These are phyloP conservation scores for Lepus timidus DNA, from an alignment of 2,113 vertebrate genomes.

Conservation along the genomic window DNA sequence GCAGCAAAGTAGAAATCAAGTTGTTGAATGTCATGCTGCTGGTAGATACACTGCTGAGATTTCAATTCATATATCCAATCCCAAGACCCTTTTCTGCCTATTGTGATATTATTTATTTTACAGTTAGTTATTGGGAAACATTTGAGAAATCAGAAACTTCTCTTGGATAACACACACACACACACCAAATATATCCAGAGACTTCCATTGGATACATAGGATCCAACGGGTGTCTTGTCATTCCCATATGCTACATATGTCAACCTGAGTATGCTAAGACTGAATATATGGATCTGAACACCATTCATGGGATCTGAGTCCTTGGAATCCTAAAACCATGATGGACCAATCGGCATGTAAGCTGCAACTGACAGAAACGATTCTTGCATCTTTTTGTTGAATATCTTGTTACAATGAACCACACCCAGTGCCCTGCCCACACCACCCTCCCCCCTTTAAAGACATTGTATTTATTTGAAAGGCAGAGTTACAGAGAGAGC, in stretches of 20 bases:
- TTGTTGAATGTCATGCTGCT: too few relatives aligned
- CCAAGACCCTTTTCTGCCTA: neutral
- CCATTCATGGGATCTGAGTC: neutral
- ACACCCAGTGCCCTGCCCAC: too few relatives aligned
- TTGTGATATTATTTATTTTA: neutral
- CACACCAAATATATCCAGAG: neutral
- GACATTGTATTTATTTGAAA: too few relatives aligned
- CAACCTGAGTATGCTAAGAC: neutral
- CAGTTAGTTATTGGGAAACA: neutral
- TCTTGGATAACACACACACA: neutral
- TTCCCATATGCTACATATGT: neutral
- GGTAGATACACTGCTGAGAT: neutral
- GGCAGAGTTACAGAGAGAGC: too few relatives aligned
- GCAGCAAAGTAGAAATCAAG: neutral
- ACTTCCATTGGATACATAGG: neutral
- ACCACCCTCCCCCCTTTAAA: neutral
- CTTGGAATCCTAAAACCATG: neutral
- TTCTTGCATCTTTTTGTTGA: neutral
- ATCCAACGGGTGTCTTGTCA: neutral
- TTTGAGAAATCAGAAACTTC: neutral
- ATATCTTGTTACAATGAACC: neutral
- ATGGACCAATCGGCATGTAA: neutral
- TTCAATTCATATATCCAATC: neutral
- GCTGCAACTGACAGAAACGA: neutral
- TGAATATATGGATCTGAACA: neutral